Evolutionary conservation across 1,140 invertebrate species (phyloP).

Genomic region (Aphelinus certus): DNA sequence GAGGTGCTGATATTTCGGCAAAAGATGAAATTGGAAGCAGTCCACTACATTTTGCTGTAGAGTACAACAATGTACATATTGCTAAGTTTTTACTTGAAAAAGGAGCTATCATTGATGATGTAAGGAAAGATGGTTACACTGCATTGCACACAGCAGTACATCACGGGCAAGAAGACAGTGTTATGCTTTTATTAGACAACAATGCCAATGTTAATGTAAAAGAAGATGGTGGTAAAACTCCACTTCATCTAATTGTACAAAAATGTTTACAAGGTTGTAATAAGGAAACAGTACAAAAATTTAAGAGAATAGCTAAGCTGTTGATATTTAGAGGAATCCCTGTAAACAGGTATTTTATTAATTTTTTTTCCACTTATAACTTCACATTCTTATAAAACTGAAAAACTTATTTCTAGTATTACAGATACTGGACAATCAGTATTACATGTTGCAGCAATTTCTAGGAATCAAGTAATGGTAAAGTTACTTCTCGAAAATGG

Average conservation of each 20-base stretch:
- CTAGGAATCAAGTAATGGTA: slow-evolving; percentile 33
- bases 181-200: slow-evolving; percentile 38
- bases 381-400: slow-evolving; percentile 19
- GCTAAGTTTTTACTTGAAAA: slow-evolving; percentile 33
- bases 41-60: slow-evolving; percentile 35
- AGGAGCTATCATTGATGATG: slow-evolving; percentile 30
- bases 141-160: slow-evolving; percentile 38
- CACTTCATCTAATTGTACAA: slow-evolving; percentile 14
- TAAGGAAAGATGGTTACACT: slow-evolving; percentile 21
- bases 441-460: slow-evolving; percentile 29
- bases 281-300: slow-evolving; percentile 30
- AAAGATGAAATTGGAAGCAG: slow-evolving; percentile 59
- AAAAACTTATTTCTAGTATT: slow-evolving; percentile 6
- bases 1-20: slow-evolving; percentile 57
- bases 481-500: slow-evolving; percentile 38
- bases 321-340: slow-evolving; percentile 10
- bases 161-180: slow-evolving; percentile 34
- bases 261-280: slow-evolving; percentile 24
- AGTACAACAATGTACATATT: slow-evolving; percentile 33
- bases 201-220: slow-evolving; percentile 32
- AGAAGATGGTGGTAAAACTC: slow-evolving; percentile 26
- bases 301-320: slow-evolving; percentile 28
- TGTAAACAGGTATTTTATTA: slow-evolving; percentile 20
- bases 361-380: slow-evolving; percentile 50
- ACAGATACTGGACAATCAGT: slow-evolving; percentile 25